These are phyloP conservation scores for Siniperca chuatsi DNA, from an alignment of 2,113 vertebrate genomes.

Conservation along the genomic window DNA sequence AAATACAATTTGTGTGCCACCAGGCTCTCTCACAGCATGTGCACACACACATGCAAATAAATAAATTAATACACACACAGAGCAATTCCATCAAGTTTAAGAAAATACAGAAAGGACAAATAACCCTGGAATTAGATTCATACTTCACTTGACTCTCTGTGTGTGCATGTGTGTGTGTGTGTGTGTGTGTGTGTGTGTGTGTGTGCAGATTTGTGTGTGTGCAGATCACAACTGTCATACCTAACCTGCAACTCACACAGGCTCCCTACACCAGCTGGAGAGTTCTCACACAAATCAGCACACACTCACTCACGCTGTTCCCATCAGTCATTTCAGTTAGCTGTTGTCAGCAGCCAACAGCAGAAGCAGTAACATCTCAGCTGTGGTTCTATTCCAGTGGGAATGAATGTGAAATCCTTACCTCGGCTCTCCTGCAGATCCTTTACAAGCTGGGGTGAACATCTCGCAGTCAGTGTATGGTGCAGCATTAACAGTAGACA, in stretches of 20 bases:
- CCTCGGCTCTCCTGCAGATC: constrained; percentile 73
- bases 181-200: background rate
- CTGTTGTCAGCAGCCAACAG: constrained; percentile 24
- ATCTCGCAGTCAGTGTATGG: constrained; percentile 67
- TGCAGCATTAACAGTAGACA: constrained; percentile 73
- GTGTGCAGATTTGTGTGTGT: background rate
- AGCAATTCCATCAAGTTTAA: constrained; percentile 33
- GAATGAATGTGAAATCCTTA: constrained; percentile 51
- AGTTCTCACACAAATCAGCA: constrained; percentile 64
- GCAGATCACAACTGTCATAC: constrained; percentile 39
- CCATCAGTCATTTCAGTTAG: constrained; percentile 41
- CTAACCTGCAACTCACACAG: constrained; percentile 48
- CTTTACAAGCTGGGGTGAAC: constrained; percentile 78
- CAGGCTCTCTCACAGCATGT: constrained; percentile 5
- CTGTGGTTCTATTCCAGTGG: constrained; percentile 17
- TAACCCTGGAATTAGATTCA: constrained; percentile 4
- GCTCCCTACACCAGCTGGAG: constrained; percentile 61
- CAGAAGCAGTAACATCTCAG: constrained; percentile 31
- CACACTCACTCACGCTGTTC: background rate
- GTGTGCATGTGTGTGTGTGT: background rate
- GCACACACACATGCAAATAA: background rate
- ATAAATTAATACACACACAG: constrained; percentile 38
- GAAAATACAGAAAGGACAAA: background rate
- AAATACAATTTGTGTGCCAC: constrained; percentile 37
- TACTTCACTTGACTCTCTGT: constrained; percentile 7